phyloP scores from a whole-genome alignment of 2,113 vertebrate species.

The Chiloscyllium plagiosum region DNA sequence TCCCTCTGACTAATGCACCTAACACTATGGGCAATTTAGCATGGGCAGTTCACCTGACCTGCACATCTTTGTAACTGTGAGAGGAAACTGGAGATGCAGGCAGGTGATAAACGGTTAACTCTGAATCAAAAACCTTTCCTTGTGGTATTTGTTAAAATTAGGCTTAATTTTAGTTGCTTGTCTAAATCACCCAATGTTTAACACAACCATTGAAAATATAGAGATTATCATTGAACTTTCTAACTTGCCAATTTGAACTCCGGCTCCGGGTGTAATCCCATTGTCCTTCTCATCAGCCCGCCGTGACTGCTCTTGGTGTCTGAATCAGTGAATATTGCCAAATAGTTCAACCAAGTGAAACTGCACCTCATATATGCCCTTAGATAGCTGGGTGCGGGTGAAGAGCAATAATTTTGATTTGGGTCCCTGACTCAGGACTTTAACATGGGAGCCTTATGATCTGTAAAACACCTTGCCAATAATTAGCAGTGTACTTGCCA shows the following conservation, averaged over 20 bases:
- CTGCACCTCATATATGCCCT: not conserved
- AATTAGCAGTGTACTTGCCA: not conserved
- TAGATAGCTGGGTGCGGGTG: not conserved
- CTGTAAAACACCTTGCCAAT: not conserved
- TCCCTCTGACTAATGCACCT: too few species aligned
- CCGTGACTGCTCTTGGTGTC: not conserved
- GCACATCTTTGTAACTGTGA: too few species aligned
- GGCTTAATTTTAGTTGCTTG: not conserved
- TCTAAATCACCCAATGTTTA: not conserved
- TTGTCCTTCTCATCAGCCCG: not conserved
- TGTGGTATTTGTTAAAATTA: not conserved
- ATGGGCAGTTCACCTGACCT: too few species aligned
- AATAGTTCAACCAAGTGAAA: not conserved
- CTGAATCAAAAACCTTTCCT: not conserved
- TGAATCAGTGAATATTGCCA: not conserved
- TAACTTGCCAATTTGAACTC: not conserved
- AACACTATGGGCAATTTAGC: too few species aligned
- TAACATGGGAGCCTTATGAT: not conserved
- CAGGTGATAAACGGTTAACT: not conserved
- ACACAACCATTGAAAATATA: not conserved
- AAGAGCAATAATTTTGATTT: not conserved
- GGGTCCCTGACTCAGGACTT: not conserved
- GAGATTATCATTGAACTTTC: not conserved
- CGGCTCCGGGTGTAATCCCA: too few species aligned
- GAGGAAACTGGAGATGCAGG: too few species aligned